These are phyloP conservation scores for Lontra canadensis DNA, from an alignment of 2,113 vertebrate species.

Conservation along the genomic window DNA sequence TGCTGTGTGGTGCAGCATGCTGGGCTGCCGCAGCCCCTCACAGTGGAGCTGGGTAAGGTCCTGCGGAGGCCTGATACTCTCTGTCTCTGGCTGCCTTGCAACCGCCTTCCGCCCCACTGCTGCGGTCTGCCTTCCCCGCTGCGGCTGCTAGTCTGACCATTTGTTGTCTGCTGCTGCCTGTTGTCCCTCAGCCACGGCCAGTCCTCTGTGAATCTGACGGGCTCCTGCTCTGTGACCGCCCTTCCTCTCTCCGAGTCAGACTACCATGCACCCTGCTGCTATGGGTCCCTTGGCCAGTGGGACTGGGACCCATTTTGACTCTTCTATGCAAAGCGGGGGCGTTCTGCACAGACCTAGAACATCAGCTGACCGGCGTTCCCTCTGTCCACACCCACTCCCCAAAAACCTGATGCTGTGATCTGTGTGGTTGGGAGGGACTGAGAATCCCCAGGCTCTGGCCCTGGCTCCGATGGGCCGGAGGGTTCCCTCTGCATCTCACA, in stretches of 20 bases:
- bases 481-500: neutral
- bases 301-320: neutral
- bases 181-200: neutral
- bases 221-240: neutral
- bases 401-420: neutral
- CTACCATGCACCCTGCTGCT: neutral
- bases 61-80: fast-evolving
- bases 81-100: neutral
- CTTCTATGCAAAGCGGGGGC: neutral
- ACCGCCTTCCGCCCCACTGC: neutral
- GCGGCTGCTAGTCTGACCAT: neutral
- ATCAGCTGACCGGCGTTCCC: neutral
- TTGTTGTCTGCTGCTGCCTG: neutral
- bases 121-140: neutral
- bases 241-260: neutral
- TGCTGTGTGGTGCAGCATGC: constrained; percentile 60
- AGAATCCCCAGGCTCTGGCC: neutral
- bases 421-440: neutral
- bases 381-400: neutral
- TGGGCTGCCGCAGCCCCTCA: constrained; percentile 46
- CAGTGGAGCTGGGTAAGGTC: constrained; percentile 68
- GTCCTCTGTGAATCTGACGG: neutral
- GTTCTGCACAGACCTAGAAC: neutral
- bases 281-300: neutral
- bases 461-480: neutral